Evolutionary conservation across 2,797 vertebrate species (phyloP), one percentile per base, ranked within the genome.

Genomic region (Mallotus villosus): DNA sequence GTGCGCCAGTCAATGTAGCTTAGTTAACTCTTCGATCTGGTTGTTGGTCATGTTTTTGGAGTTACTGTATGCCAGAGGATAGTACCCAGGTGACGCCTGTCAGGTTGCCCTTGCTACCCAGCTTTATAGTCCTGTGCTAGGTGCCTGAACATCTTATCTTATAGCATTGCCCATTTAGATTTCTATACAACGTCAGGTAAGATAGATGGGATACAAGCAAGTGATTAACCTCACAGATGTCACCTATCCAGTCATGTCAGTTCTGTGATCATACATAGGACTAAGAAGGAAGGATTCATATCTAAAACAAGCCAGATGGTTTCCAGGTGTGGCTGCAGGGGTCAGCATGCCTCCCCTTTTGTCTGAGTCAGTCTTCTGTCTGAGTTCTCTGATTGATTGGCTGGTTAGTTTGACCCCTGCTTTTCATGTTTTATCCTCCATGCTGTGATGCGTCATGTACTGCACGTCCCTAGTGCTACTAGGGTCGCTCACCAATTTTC

Each of bases 401-500:
- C 34, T 71, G 66, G 78, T 85, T 75, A 89, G 72, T 91, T 87
- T 92, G 87, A 90, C 87, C 78, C 74, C 57, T 90, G 59, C 86
- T 84, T 93, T 78, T 93, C 90, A 70, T 94, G 90, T 93, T 93
- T 87, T 93, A 68, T 88, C 90, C 86, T 90, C 89, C 90, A 88
- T 76, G 81, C 89, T 91, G 85, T 92, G 88, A 82, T 91, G 74
- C 73, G 21, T 85, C 81, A 90, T 90, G 78, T 81, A 74, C 85
- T 74, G 78, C 79, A 79, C 74, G 70, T 76, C 85, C 85, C 84
- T 84, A 94, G 92, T 89, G 91, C 80, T 91, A 93, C 80, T 91
- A 93, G 88, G 90, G 91, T 94, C 91, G 92, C 92, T 94, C 88
- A 94, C 89, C 84, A 92, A 89, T 94, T 93, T 94, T 94, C 90